Evolutionary conservation across 2,113 vertebrate species (phyloP).

Genomic region (Pyxicephalus adspersus): DNA sequence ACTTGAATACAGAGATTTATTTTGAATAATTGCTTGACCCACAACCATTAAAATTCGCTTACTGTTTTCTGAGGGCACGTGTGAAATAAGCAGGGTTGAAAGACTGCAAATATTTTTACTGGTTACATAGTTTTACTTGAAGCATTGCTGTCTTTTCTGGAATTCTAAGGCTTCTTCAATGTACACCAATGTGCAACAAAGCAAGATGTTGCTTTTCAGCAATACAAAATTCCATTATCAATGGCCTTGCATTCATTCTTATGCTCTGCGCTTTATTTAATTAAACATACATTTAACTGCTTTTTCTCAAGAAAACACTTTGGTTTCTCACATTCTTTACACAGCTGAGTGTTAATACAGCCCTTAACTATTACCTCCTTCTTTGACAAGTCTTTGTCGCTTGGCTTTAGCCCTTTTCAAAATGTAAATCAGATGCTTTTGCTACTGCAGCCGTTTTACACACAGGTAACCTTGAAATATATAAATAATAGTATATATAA

Average conservation of each 20-base stretch:
- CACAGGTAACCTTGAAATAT: constrained; percentile 14
- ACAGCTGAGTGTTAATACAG: constrained; percentile 61
- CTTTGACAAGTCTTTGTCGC: constrained; percentile 63
- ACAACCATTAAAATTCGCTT: constrained; percentile 8
- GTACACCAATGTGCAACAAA: neutral
- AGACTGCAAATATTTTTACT: constrained; percentile 46
- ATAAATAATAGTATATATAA: neutral
- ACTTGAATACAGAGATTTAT: neutral
- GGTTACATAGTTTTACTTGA: constrained; percentile 48
- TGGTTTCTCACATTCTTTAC: constrained; percentile 61
- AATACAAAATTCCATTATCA: constrained; percentile 48
- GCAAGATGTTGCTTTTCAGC: constrained; percentile 30
- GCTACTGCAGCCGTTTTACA: neutral
- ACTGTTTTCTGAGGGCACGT: neutral
- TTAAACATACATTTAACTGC: constrained; percentile 64
- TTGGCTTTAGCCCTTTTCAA: constrained; percentile 58
- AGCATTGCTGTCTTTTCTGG: neutral
- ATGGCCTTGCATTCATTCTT: constrained; percentile 51
- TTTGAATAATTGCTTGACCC: constrained; percentile 20
- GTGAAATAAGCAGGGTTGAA: constrained; percentile 34
- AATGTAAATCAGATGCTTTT: constrained; percentile 58
- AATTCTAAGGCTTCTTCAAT: constrained; percentile 6
- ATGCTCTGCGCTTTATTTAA: constrained; percentile 42
- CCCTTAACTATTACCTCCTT: constrained; percentile 65
- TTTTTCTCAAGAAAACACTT: constrained; percentile 62